These are phyloP conservation scores for Ancistrus triradiatus DNA, from an alignment of 2,113 vertebrate species.

Conservation along the genomic window DNA sequence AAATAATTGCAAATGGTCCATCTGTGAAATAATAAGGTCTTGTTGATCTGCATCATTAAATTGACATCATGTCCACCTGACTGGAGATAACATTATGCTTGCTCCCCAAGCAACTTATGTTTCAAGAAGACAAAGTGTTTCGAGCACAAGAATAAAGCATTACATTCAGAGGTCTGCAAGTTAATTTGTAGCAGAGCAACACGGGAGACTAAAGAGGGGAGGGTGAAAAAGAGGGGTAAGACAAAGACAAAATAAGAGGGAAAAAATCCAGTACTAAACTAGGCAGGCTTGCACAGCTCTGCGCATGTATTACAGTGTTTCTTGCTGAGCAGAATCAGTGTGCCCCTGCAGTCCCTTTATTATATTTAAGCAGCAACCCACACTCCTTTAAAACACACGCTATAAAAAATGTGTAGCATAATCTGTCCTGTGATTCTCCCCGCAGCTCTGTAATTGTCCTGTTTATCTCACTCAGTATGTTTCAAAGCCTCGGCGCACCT, in stretches of 20 bases:
- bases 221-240: neutral
- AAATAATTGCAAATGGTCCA: neutral
- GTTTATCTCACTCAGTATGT: conserved; percentile 27
- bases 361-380: conserved; percentile 30
- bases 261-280: conserved; percentile 15
- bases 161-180: neutral
- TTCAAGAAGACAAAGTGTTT: neutral
- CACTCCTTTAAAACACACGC: conserved; percentile 19
- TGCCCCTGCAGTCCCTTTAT: conserved; percentile 25
- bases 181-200: neutral
- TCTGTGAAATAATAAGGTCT: neutral
- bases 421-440: conserved; percentile 12
- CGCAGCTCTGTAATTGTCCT: conserved; percentile 21
- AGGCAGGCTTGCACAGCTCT: conserved; percentile 21
- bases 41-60: conserved; percentile 1
- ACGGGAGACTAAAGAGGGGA: neutral
- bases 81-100: neutral
- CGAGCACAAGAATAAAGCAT: neutral
- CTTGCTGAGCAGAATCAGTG: conserved; percentile 25
- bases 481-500: conserved; percentile 19
- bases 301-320: conserved; percentile 18
- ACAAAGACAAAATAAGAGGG: neutral
- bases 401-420: conserved; percentile 11
- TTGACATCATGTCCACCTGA: neutral
- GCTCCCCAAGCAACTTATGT: neutral